Base-by-base conservation (phyloP, 2,113 vertebrate species). In the Spermophilus dauricus region DNA sequence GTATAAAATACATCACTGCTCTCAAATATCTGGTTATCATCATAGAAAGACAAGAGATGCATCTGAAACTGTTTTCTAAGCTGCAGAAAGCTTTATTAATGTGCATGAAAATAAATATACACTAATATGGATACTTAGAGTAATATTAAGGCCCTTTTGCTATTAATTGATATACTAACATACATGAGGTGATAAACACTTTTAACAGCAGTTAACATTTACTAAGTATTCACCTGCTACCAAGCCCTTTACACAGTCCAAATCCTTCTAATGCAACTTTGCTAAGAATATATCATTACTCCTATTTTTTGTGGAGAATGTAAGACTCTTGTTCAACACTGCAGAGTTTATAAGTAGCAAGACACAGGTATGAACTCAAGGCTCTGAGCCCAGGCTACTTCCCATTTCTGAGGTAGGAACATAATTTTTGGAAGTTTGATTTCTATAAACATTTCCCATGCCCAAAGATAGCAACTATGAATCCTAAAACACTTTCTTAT, bases 41-140 rank as follows among this genome's bases (percentile, higher is more conserved):
- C 76, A 34, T 63, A 53, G 34, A 95, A 91, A 97, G n/a, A 17
- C n/a, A 94, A 94, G 76, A 88, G 9, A 76, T 69, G 32, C 26
- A 58, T 37, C 22, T 91, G 85, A 94, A 92, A 94, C 89, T 63
- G 76, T 81, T 92, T 91, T 81, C 61, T 73, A 86, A 89, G 92
- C 45, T 85, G 48, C n/a, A 96, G 56, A 86, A 94, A 85, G 84
- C 48, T 72, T 73, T 88, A 91, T 65, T 39, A 91, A 65, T 56
- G 18, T 61, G 17, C 56, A 88, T 51, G 65, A 89, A 94, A 92
- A 86, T 45, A 88, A 97, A 69, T 32, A 92, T 28, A 89, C 8
- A 51, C 22, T 42, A 61, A 4, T 45, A 58, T 42, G 17, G 83
- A 67, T 77, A 89, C 85, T 93, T 63, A 96, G 37, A 85, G 56